A percentile compares a stretch with the other conserved stretches of the same genome.
phyloP scores from a whole-genome alignment of 1,140 invertebrate species.

The Drosophila jambulina region DNA sequence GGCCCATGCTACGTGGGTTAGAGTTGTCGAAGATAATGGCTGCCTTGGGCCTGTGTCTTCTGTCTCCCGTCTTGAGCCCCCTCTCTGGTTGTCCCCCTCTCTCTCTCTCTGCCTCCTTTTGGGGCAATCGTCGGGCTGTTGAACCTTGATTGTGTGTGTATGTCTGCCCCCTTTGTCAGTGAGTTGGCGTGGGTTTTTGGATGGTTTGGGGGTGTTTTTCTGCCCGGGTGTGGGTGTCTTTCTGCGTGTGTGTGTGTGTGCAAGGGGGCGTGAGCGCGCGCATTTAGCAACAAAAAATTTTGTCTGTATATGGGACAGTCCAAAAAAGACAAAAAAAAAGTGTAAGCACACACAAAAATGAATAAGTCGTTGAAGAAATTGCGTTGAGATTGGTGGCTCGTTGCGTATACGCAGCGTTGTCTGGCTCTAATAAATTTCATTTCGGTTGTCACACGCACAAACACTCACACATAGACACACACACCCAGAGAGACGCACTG shows the following conservation, averaged over 20 bases:
- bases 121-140: constrained; percentile 78
- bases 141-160: constrained; percentile 76
- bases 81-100: background rate
- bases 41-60: constrained; percentile 54
- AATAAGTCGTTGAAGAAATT: constrained; percentile 43
- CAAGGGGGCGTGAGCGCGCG: constrained; percentile 70
- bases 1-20: constrained; percentile 57
- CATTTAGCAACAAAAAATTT: constrained; percentile 73
- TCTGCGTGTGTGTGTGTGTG: constrained; percentile 16
- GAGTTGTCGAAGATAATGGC: constrained; percentile 81
- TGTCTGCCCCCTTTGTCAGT: constrained; percentile 45
- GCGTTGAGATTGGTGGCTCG: constrained; percentile 29
- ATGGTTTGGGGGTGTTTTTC: constrained; percentile 4
- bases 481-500: background rate
- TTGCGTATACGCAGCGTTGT: constrained; percentile 74
- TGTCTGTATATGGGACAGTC: constrained; percentile 73
- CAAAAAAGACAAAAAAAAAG: constrained; percentile 12
- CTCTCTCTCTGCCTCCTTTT: constrained; percentile 27
- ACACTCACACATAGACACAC: constrained; percentile 1
- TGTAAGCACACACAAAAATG: constrained; percentile 31
- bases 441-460: constrained; percentile 26
- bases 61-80: constrained; percentile 23
- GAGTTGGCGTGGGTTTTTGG: constrained; percentile 13
- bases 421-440: constrained; percentile 48
- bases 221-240: background rate